A percentile compares a stretch with the other conserved stretches of the same genome.
Conservation (phyloP, 2,113 vertebrate species). For the Arothron firmamentum region DNA sequence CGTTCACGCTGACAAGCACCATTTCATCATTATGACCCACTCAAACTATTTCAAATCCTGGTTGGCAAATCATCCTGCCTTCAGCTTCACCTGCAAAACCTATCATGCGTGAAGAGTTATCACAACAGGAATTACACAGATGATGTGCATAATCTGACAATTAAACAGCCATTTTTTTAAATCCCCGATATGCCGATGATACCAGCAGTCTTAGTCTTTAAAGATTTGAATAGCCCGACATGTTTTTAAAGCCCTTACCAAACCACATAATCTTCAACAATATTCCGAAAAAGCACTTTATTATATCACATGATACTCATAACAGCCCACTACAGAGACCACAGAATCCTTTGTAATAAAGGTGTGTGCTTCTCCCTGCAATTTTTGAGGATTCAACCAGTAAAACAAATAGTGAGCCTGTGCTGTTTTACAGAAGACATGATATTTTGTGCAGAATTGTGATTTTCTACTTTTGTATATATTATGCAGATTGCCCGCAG, state of each 20-base stretch:
- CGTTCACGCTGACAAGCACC: slow-evolving; percentile 64
- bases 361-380: slow-evolving; percentile 13
- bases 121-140: slow-evolving; percentile 45
- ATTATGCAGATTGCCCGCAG: slow-evolving; percentile 46
- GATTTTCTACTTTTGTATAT: slow-evolving; percentile 32
- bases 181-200: slow-evolving; percentile 20
- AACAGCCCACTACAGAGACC: slow-evolving; percentile 27
- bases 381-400: slow-evolving; percentile 25
- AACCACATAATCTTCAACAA: slow-evolving; percentile 56
- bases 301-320: slow-evolving; percentile 31
- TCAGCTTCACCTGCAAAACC: slow-evolving; percentile 60
- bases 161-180: not conserved
- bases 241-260: slow-evolving; percentile 55
- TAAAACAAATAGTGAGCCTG: slow-evolving; percentile 23
- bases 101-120: slow-evolving; percentile 52
- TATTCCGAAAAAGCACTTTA: slow-evolving; percentile 46
- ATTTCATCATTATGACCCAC: slow-evolving; percentile 62
- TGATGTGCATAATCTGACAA: slow-evolving; percentile 20
- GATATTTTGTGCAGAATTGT: slow-evolving; percentile 5
- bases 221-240: slow-evolving; percentile 41
- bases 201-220: slow-evolving; percentile 40
- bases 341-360: slow-evolving; percentile 37
- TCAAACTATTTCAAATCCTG: slow-evolving; percentile 56
- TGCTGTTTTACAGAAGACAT: slow-evolving; percentile 10
- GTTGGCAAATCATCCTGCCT: slow-evolving; percentile 66